A percentile compares a stretch with the other conserved stretches of the same genome.
These are phyloP conservation scores for Andricus grossulariae DNA, from an alignment of 1,140 invertebrate genomes.

Conservation along the genomic window DNA sequence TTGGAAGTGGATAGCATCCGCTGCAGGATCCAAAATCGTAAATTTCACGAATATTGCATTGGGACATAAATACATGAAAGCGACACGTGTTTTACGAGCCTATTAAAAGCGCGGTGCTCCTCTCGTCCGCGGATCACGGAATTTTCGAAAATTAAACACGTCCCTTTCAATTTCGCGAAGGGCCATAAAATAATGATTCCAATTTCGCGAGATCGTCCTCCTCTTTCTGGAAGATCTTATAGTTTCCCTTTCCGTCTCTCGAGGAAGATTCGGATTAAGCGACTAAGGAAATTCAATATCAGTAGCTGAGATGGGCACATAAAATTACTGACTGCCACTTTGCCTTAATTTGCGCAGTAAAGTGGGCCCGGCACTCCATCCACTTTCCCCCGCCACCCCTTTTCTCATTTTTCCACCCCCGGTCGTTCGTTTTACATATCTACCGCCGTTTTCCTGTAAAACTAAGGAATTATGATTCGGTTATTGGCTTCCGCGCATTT, in stretches of 20 bases:
- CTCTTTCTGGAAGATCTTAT: constrained; percentile 42
- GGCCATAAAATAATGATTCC: constrained; percentile 74
- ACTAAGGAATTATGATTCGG: constrained; percentile 70
- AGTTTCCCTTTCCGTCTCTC: constrained; percentile 34
- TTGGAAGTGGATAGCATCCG: neutral
- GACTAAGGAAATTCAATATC: constrained; percentile 76
- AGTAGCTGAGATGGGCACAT: constrained; percentile 75
- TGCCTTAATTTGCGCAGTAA: constrained; percentile 75
- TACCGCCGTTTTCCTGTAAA: constrained; percentile 61
- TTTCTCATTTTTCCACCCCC: constrained; percentile 32
- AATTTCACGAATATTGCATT: constrained; percentile 18
- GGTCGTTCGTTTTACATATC: constrained; percentile 50
- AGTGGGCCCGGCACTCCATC: constrained; percentile 58
- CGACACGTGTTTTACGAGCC: constrained; percentile 23
- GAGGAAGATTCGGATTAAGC: constrained; percentile 73
- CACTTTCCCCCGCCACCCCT: constrained; percentile 38
- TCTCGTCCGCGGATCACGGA: constrained; percentile 40
- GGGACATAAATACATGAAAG: constrained; percentile 23
- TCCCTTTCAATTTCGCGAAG: constrained; percentile 64
- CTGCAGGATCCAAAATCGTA: neutral
- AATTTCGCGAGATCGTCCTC: constrained; percentile 73
- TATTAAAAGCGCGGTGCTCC: constrained; percentile 13
- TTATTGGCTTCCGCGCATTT: constrained; percentile 67
- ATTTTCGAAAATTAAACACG: constrained; percentile 66
- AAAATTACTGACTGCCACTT: constrained; percentile 76